Conservation (phyloP, 2,797 vertebrate species). For the Acanthis flammea region DNA sequence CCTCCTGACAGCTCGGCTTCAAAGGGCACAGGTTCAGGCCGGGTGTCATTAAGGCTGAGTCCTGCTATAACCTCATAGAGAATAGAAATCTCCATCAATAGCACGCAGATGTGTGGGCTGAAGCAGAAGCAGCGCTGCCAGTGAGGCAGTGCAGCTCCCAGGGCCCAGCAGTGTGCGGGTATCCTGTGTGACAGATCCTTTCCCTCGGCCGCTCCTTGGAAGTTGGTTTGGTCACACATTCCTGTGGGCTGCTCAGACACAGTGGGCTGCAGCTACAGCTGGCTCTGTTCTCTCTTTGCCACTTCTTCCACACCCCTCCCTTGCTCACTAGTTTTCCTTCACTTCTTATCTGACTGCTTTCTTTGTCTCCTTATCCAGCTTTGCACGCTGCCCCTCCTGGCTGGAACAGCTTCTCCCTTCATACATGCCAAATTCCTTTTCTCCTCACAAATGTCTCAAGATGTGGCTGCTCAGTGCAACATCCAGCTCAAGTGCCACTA, state of each 20-base stretch:
- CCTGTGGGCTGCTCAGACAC: rapidly evolving
- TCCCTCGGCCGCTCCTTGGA: rapidly evolving
- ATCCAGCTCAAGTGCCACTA: background rate
- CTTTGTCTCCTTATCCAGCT: background rate
- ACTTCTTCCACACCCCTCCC: background rate
- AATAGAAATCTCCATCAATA: background rate
- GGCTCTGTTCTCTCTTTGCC: background rate
- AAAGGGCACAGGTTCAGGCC: constrained; percentile 26
- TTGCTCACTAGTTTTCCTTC: background rate
- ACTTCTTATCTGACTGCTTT: background rate
- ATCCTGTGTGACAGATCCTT: rapidly evolving
- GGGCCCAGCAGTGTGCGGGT: rapidly evolving
- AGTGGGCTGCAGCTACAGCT: background rate
- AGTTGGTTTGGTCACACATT: background rate
- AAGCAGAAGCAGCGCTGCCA: background rate
- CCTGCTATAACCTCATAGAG: background rate
- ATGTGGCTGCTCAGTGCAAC: background rate
- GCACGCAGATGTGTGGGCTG: background rate
- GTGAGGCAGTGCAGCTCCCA: rapidly evolving
- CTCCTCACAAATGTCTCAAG: background rate
- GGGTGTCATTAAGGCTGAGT: background rate
- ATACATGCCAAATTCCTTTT: background rate
- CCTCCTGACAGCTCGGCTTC: background rate
- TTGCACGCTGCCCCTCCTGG: background rate
- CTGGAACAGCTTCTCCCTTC: background rate